These are phyloP conservation scores for Danio aesculapii DNA, from an alignment of 2,797 vertebrate species.

Conservation along the genomic window DNA sequence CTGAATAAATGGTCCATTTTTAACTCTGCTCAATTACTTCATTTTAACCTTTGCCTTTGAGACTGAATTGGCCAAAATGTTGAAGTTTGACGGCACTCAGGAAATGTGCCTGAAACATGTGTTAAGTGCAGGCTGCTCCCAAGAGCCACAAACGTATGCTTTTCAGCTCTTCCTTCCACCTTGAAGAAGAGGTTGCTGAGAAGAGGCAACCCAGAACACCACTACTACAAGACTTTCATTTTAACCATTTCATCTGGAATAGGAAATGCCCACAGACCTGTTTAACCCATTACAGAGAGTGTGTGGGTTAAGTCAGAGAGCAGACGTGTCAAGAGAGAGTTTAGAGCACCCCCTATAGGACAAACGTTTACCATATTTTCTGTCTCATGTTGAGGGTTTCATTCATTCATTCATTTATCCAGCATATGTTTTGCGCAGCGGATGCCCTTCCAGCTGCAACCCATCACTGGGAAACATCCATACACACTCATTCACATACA, in stretches of 20 bases:
- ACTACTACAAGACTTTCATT: constrained; percentile 44
- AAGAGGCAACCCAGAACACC: constrained; percentile 3
- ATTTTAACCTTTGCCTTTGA: constrained; percentile 34
- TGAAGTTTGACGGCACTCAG: constrained; percentile 15
- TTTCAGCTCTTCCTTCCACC: constrained; percentile 17
- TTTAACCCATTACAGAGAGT: constrained; percentile 4
- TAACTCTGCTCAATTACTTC: constrained; percentile 6
- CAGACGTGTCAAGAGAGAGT: not conserved
- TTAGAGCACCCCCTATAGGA: constrained; percentile 16
- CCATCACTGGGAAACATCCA: too few relatives aligned
- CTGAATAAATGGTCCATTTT: constrained; percentile 23
- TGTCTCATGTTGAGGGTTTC: not conserved
- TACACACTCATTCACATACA: too few relatives aligned
- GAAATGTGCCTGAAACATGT: constrained; percentile 35
- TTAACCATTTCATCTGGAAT: constrained; percentile 16
- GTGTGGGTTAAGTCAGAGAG: not conserved
- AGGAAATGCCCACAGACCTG: constrained; percentile 20
- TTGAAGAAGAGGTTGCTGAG: constrained; percentile 23
- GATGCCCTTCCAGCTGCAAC: too few relatives aligned
- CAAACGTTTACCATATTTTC: not conserved
- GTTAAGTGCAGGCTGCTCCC: constrained; percentile 51
- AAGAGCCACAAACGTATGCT: constrained; percentile 23
- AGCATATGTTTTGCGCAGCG: too few relatives aligned
- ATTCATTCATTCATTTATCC: too few relatives aligned
- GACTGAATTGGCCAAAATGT: constrained; percentile 20